phyloP scores from a whole-genome alignment of 2,113 vertebrate species.

The Hemicordylus capensis region DNA sequence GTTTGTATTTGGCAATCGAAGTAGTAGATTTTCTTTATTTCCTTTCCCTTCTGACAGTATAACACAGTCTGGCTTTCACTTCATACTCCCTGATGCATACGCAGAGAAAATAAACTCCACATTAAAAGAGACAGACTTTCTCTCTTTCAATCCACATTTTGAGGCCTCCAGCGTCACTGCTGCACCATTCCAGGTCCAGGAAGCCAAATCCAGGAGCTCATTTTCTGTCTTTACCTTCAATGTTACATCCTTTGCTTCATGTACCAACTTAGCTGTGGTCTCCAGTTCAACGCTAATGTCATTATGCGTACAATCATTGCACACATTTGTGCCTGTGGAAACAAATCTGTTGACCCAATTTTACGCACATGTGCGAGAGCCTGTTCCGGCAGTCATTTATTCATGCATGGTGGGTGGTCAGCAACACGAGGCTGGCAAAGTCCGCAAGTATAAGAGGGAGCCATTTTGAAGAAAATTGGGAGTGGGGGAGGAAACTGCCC shows the following conservation, averaged over 20 bases:
- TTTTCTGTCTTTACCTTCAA: background rate
- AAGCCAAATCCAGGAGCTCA: background rate
- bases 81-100: background rate
- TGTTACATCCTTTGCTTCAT: background rate
- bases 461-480: background rate
- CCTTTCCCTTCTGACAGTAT: background rate
- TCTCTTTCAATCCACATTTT: background rate
- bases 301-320: background rate
- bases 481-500: background rate
- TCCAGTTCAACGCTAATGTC: background rate
- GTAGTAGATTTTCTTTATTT: background rate
- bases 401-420: background rate
- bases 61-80: background rate
- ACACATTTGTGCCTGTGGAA: background rate
- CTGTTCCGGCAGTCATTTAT: background rate
- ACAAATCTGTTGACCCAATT: background rate
- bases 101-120: too few species aligned
- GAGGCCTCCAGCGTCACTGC: background rate
- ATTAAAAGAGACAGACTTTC: background rate
- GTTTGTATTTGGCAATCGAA: background rate
- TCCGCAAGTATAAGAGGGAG: background rate
- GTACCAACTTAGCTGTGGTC: background rate
- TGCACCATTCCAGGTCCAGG: background rate
- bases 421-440: background rate
- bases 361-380: background rate